Evolutionary conservation across 64 coral and sea anemone genomes (phyloP), one percentile per base, ranked within the genome.

Genomic region (Montipora sp.): DNA sequence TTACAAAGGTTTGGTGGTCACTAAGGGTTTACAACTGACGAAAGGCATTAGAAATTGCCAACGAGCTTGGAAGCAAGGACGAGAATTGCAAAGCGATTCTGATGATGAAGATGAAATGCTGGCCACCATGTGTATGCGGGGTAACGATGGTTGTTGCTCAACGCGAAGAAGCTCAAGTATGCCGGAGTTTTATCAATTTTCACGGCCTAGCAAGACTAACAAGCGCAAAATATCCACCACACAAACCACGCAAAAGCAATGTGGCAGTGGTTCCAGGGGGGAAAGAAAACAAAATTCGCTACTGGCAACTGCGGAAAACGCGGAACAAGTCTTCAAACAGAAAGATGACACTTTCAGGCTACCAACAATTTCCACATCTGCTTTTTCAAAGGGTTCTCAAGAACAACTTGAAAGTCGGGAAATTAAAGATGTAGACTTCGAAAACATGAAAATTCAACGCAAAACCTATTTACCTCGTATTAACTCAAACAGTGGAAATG

Each of bases 401-500:
- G 47, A 24, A 63, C 60, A 63, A 63, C 60, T 55, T 27, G 27
- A 72, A 49, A 72, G 66, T 72, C 19, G 2, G 0, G 75, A 78
- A 49, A 71, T 49, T n/a, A 19, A 72, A 50, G 18, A 57, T 0
- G 53, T 57, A 57, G 53, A 15, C 0, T 65, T 11, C 8, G 16
- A 11, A 66, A 70, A 50, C 82, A 71, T 22, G 61, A 71, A 46
- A 50, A 71, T 85, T 71, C 82, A 85, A 67, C 71, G 73, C 19
- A 92, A 92, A 75, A 92, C 80, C 11, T 92, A 75, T 84, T 59
- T 92, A 8, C 90, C 90, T 59, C 80, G 81, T 65, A 92, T 92
- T 24, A 77, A 92, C 44, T 60, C 80, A 4, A 92, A 77, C 61
- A 88, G 27, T 20, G 82, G 47, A 47, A 66, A 13, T 67, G 2